Evolutionary conservation across 2,113 vertebrate genomes (phyloP).

Genomic region (Typhlomys cinereus): DNA sequence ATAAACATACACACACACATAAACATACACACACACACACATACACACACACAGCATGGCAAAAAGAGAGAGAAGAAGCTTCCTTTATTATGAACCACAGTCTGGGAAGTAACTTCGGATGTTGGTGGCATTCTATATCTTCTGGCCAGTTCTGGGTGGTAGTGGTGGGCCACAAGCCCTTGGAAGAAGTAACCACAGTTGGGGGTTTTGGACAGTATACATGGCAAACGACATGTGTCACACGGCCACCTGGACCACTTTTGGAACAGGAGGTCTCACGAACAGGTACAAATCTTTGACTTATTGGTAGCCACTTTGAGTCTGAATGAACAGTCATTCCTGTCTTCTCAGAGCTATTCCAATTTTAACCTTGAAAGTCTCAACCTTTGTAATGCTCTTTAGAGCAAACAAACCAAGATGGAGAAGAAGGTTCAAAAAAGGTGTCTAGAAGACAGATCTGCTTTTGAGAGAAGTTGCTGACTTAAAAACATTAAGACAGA

Average conservation of each 20-base stretch:
- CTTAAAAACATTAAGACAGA: no score
- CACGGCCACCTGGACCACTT: not conserved
- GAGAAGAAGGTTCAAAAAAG: not conserved
- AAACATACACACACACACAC: no score
- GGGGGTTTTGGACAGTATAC: accelerated
- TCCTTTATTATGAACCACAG: no score
- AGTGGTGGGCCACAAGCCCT: not conserved
- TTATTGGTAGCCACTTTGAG: not conserved
- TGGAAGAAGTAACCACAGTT: not conserved
- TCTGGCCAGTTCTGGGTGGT: not conserved
- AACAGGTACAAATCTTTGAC: not conserved
- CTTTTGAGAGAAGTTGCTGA: not conserved
- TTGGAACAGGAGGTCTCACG: not conserved
- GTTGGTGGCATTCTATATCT: no score
- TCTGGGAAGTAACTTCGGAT: not conserved
- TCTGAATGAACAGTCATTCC: not conserved
- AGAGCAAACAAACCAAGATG: not conserved
- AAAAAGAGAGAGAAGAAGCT: no score
- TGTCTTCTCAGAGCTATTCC: not conserved
- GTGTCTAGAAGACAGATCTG: not conserved
- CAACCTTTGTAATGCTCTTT: not conserved
- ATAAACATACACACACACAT: no score
- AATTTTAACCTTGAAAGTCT: not conserved
- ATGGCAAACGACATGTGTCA: not conserved
- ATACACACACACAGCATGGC: no score